Percentiles rank a stretch among this genome's conserved stretches.
These are phyloP conservation scores for Drosophila teissieri DNA, from an alignment of 1,140 invertebrate species.

Conservation along the genomic window DNA sequence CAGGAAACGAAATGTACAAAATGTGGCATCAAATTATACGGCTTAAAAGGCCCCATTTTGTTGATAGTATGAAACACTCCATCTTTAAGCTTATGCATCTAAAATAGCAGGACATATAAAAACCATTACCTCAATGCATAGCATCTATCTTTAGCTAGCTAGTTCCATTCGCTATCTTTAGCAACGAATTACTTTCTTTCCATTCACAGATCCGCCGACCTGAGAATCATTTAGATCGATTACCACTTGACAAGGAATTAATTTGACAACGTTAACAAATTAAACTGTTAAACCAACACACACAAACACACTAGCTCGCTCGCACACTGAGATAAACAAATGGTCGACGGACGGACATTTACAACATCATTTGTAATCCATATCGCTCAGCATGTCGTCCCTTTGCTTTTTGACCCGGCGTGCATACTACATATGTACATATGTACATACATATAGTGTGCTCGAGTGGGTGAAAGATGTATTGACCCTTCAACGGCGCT, in stretches of 20 bases:
- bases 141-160: background rate
- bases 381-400: slow-evolving; percentile 81
- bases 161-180: background rate
- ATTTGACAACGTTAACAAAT: slow-evolving; percentile 84
- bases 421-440: background rate
- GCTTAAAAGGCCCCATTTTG: background rate
- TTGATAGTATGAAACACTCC: background rate
- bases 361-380: slow-evolving; percentile 84
- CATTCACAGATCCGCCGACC: slow-evolving; percentile 5
- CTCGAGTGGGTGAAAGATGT: slow-evolving; percentile 63
- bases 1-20: background rate
- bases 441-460: slow-evolving; percentile 8
- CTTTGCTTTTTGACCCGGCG: slow-evolving; percentile 6
- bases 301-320: slow-evolving; percentile 23
- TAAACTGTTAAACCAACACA: slow-evolving; percentile 79
- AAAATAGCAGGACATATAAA: too few relatives aligned
- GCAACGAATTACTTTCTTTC: background rate
- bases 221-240: slow-evolving; percentile 39
- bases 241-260: slow-evolving; percentile 74
- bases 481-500: slow-evolving; percentile 78
- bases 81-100: background rate
- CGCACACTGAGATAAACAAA: slow-evolving; percentile 38
- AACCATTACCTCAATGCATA: too few relatives aligned
- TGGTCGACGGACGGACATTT: slow-evolving; percentile 49
- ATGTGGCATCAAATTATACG: background rate